Base-by-base conservation (phyloP, 2,888 invertebrate genomes). In the Drosophila nr. fundita region DNA sequence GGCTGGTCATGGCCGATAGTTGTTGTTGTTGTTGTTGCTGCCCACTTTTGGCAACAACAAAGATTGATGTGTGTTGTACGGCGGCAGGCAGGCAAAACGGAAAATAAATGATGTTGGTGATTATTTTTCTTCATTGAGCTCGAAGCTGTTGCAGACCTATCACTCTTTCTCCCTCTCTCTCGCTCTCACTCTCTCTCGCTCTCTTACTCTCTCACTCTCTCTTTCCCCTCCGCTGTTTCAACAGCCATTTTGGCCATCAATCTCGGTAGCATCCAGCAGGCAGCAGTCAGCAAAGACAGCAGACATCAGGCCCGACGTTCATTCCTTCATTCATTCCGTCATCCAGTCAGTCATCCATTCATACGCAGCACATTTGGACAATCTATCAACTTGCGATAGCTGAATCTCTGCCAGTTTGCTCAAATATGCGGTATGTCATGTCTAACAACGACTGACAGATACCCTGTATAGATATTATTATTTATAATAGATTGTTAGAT, bases 91-190 rank as follows among this genome's bases (percentile, higher is more conserved):
- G 87, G 85, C 90, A 89, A 89, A 86, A 87, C 85, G 89, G 90
- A 91, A 90, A 91, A 92, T 91, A 91, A 91, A 90, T 92, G 92
- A 92, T 91, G 91, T 90, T 91, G 89, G 91, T 92, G 91, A 91
- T 91, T 92, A 91, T 91, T 92, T 91, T 91, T 91, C 91, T 90
- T 91, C 92, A 91, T 91, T 91, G 91, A 90, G 89, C 86, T 87
- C 74, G 42, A 52, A 65, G 72, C 76, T 72, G 60, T 40, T 55
- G 54, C 54, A 54, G 70, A 70, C 53, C 64, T 67, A 42, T 36
- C 42, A 29, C 42, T 40, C 30, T 18, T 32, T 45, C 36, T 65
- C 34, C 21, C 40, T 30, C 18, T 49, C 42, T 66, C 52, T 61
- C 64, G 55, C 48, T n/a, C 40, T 21, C 36, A 32, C 38, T 59